Base-by-base conservation (phyloP, 92 coral and sea anemone genomes). In the Epizoanthus scotinus region DNA sequence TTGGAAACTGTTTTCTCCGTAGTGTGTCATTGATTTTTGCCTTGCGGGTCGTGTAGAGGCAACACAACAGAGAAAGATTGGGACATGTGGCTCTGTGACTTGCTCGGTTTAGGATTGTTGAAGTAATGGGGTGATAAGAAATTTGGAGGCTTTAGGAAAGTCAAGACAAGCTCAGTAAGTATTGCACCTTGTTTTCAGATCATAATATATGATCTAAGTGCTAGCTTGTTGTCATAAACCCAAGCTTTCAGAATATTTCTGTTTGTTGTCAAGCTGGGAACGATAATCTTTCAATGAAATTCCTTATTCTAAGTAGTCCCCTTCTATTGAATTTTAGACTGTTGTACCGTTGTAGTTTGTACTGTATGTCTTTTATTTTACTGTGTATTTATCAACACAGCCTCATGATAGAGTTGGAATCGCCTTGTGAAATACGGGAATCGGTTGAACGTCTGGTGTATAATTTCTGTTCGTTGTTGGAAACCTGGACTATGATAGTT, bases 81-180 rank as follows among this genome's bases (percentile, higher is more conserved):
- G 81, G 68, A 60, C 81, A 75, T 75, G 81, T 60, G 69, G 68
- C 81, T 3, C 8, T 58, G 12, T 21, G 14, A 9, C 52, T 47
- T 57, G 34, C 0, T 29, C 8, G 22, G 69, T 64, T 38, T 19
- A 44, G 70, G 70, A 29, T 74, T 53, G 54, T n/a, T 17, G 54
- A 67, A 63, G 70, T 7, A 17, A 73, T 73, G 65, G 81, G 81
- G 26, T 38, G 52, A 47, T 47, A 47, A 34, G 40, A 74, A 74
- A 57, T 34, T 2, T 19, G 67, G 29, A 13, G 24, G 67, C 70
- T 47, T 34, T 47, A 14, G n/a, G 70, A 27, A 64, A 29, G 70
- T 64, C 44, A 38, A 38, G 21, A 42, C n/a, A 75, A 31, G 24
- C 21, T 59, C 6, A n/a, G 67, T 75, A 75, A 75, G 81, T 75